Conservation (phyloP, 2,113 vertebrate species). For the Monopterus albus region DNA sequence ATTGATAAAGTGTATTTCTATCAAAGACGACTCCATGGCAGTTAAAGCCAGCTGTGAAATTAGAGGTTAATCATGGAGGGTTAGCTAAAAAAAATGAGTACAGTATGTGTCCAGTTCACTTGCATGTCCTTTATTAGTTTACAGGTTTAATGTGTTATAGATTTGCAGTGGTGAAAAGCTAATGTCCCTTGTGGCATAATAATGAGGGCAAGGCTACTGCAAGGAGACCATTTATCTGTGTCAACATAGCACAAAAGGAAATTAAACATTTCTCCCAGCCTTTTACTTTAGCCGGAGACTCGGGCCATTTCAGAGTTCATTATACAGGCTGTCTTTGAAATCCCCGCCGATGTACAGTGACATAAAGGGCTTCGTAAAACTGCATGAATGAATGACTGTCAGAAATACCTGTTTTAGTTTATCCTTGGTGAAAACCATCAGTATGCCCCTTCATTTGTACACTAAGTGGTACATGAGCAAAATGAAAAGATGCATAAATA, state of each 20-base stretch:
- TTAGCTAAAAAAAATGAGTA: slow-evolving; percentile 35
- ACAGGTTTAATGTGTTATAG: slow-evolving; percentile 57
- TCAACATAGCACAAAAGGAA: slow-evolving; percentile 49
- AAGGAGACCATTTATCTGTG: slow-evolving; percentile 52
- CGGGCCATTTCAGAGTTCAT: slow-evolving; percentile 44
- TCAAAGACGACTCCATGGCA: slow-evolving; percentile 22
- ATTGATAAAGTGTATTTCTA: slow-evolving; percentile 7
- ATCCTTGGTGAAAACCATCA: slow-evolving; percentile 28
- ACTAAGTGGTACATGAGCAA: background rate
- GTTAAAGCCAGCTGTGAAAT: slow-evolving; percentile 45
- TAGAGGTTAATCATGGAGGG: slow-evolving; percentile 50
- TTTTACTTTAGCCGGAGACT: slow-evolving; percentile 9
- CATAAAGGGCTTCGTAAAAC: slow-evolving; percentile 19
- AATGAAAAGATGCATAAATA: background rate
- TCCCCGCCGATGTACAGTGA: slow-evolving; percentile 26
- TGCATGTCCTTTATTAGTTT: slow-evolving; percentile 43
- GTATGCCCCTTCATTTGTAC: slow-evolving; percentile 8
- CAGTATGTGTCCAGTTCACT: slow-evolving; percentile 24
- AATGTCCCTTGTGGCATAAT: slow-evolving; percentile 46
- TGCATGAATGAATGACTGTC: slow-evolving; percentile 33
- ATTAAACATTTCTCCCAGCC: slow-evolving; percentile 29
- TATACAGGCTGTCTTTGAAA: slow-evolving; percentile 32
- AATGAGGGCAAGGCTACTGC: slow-evolving; percentile 41
- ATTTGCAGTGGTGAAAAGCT: slow-evolving; percentile 51
- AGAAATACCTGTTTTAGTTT: slow-evolving; percentile 36